These are phyloP conservation scores for Grammomys surdaster DNA, from an alignment of 2,113 vertebrate genomes.

Conservation along the genomic window DNA sequence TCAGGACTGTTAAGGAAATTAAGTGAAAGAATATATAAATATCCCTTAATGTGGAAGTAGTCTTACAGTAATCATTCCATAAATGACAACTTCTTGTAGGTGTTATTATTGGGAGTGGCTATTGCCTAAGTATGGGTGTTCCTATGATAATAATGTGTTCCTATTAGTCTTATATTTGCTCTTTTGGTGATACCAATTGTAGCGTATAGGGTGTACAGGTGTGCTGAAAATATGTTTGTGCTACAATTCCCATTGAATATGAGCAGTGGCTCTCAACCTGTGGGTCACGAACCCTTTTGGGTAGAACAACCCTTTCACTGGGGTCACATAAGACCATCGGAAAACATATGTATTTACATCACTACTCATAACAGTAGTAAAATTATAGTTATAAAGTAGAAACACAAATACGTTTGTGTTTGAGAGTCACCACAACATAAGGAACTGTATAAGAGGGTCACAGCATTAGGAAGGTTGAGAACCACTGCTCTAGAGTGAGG, in stretches of 20 bases:
- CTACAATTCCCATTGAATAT: background rate
- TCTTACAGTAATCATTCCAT: slow-evolving; percentile 1
- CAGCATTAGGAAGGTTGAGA: background rate
- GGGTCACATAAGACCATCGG: background rate
- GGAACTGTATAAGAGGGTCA: background rate
- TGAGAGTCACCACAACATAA: background rate
- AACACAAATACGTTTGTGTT: background rate
- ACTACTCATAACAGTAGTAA: background rate
- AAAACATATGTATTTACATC: background rate
- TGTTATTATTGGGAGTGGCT: background rate
- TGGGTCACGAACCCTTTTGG: background rate
- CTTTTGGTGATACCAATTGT: slow-evolving; percentile 37
- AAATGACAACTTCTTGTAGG: slow-evolving; percentile 4
- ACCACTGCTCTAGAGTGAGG: background rate
- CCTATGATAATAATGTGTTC: slow-evolving; percentile 41
- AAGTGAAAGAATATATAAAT: slow-evolving; percentile 17
- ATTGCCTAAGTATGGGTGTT: slow-evolving; percentile 35
- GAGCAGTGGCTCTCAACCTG: background rate
- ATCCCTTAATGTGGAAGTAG: background rate
- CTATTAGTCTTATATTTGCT: slow-evolving; percentile 14
- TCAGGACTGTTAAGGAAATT: background rate
- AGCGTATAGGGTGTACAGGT: background rate
- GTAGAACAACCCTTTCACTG: background rate
- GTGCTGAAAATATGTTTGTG: background rate
- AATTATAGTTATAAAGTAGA: background rate